Evolutionary conservation across 2,888 invertebrate genomes (phyloP), one percentile per base, ranked within the genome.

Genomic region (Diplolepis rosae): DNA sequence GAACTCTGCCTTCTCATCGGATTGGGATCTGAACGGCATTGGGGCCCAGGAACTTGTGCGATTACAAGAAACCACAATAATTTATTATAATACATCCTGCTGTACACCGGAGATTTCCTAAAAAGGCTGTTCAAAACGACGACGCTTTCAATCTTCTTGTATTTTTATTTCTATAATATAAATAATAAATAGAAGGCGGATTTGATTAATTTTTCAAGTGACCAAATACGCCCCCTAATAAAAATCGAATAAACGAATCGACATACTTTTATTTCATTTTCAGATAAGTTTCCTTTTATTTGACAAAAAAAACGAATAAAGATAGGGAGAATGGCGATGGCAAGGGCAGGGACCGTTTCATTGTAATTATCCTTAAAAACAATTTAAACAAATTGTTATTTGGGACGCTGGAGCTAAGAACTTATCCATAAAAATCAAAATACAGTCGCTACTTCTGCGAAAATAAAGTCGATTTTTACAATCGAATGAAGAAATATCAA

Each of bases 71-170:
- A 87, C 85, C 85, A 87, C 86, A 86, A 88, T 87, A 85, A 87
- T 87, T 86, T 84, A 88, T 87, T 87, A 87, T 86, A 85, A 87
- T 87, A 88, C 87, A 88, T 86, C 84, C 86, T 84, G 85, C 86
- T 87, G 85, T 87, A 85, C 86, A 87, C 85, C 84, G 83, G 84
- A 86, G 85, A 77, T 75, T 77, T 73, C 78, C 84, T 85, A 85
- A 84, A 84, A 84, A 85, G 85, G 84, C 84, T 84, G 83, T 85
- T 82, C 82, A 84, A 84, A 80, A 82, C 82, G 81, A 82, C 82
- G 82, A 82, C 71, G 77, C 72, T 65, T 27, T 42, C 35, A 45
- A 50, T 42, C 65, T 66, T 18, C 45, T 65, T 22, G 45, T 48
- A 45, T 22, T 66, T 52, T 68, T 52, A 24, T 30, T 32, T 24